Evolutionary conservation across 2,888 invertebrate species (phyloP), one percentile per base, ranked within the genome.

Genomic region (Oscheius sp.): DNA sequence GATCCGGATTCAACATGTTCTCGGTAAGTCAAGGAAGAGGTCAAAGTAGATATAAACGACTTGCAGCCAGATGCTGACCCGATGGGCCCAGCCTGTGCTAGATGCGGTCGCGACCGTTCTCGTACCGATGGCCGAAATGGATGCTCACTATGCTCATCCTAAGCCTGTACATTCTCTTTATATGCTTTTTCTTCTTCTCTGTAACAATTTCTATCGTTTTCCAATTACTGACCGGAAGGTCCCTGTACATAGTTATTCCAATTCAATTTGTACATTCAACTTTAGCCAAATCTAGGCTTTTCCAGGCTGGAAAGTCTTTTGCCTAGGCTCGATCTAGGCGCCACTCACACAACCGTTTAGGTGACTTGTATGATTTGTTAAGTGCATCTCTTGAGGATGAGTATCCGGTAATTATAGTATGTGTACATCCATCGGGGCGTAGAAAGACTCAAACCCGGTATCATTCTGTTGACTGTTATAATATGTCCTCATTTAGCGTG

Each of bases 81-180:
- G 10, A 62, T 62, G 79, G 74, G 10, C 76, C 80, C 80, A 13
- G 83, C 80, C 4, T 83, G 83, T 75, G 80, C 83, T 3, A 75
- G 83, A 47, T 83, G 83, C 35, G 83, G 83, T 32, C 80, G 81
- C n/a, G 83, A 83, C 47, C 77, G 79, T 58, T 79, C 81, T 29
- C 71, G 80, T 11, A 10, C 32, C 9, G 75, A 77, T 50, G 53
- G 53, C 50, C 62, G 75, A 37, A 62, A 75, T 33, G 70, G 70
- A n/a, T 77, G 77, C 33, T 73, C 72, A 11, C 37, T 77, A 21
- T 77, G 77, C 47, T 66, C 73, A 32, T 60, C 72, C 7, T 62
- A 62, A 55, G 11, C 37, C 29, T 48, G 58, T 70, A 50, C 50
- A 50, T 70, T 47, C 33, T 55, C 68, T n/a, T n/a, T 29, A n/a